Conservation (phyloP, 2,113 vertebrate species). For the Sturnira hondurensis region DNA sequence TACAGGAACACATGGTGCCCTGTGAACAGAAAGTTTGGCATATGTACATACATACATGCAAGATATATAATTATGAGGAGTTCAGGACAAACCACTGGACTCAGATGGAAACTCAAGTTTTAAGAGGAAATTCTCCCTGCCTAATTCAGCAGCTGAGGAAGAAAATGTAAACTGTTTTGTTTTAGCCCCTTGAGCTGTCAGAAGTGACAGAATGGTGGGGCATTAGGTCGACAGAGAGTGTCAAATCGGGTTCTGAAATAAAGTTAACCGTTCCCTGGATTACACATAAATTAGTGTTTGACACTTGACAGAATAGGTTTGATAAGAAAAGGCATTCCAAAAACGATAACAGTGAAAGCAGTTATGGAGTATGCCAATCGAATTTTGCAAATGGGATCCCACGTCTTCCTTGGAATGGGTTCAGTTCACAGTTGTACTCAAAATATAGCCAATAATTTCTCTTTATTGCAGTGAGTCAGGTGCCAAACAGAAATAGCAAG, state of each 20-base stretch:
- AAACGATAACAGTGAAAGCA: conserved; percentile 42
- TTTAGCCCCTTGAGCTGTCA: not conserved
- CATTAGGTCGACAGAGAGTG: not conserved
- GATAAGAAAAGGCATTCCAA: conserved; percentile 42
- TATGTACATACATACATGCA: not conserved
- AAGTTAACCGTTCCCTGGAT: not conserved
- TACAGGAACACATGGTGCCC: not conserved
- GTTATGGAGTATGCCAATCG: conserved; percentile 9
- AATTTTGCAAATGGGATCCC: not conserved
- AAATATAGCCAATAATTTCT: conserved; percentile 42
- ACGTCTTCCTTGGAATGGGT: not conserved
- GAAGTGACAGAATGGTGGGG: not conserved
- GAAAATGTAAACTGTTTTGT: not conserved
- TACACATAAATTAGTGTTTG: not conserved
- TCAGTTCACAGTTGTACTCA: conserved; percentile 8
- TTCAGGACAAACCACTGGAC: not conserved
- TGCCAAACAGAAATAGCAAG: conserved; percentile 20
- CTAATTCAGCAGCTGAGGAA: not conserved
- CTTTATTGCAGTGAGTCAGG: conserved; percentile 17
- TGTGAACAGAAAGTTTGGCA: not conserved
- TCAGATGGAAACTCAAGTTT: not conserved
- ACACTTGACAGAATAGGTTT: not conserved
- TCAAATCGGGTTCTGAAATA: not conserved
- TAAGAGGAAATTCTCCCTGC: not conserved
- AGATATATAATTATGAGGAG: not conserved